phyloP scores from a whole-genome alignment of 2,113 vertebrate genomes.

The Hassar affinis region DNA sequence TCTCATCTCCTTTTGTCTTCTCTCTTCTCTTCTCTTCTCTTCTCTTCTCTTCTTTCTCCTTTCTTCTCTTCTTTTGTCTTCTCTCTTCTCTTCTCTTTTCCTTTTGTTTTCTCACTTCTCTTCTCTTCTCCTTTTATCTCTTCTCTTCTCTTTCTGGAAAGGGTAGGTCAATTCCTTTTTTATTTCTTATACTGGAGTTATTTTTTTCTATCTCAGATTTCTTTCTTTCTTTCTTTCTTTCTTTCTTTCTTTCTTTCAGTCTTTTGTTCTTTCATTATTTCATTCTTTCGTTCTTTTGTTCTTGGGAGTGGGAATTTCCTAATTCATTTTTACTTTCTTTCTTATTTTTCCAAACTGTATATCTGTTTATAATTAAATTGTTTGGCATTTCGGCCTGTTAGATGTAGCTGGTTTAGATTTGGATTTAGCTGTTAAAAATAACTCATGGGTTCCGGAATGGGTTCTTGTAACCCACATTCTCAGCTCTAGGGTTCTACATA shows the following conservation, averaged over 20 bases:
- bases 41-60: no score
- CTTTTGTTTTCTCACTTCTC: no score
- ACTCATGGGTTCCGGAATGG: background rate
- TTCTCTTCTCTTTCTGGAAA: background rate
- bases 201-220: background rate
- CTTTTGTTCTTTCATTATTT: no score
- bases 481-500: background rate
- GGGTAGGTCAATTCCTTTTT: background rate
- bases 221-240: background rate
- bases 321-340: no score
- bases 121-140: no score
- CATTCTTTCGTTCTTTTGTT: no score
- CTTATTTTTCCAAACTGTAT: background rate
- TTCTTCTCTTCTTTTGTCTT: no score
- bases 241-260: background rate
- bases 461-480: background rate
- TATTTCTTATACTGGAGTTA: background rate
- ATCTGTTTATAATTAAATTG: background rate
- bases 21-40: no score
- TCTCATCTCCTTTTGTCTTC: no score
- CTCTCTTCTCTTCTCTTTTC: no score
- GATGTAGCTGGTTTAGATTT: no score
- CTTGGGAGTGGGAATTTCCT: no score
- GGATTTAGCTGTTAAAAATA: background rate
- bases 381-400: background rate